Evolutionary conservation across 1,140 invertebrate genomes (phyloP).

Genomic region (Drosophila chauvacae): DNA sequence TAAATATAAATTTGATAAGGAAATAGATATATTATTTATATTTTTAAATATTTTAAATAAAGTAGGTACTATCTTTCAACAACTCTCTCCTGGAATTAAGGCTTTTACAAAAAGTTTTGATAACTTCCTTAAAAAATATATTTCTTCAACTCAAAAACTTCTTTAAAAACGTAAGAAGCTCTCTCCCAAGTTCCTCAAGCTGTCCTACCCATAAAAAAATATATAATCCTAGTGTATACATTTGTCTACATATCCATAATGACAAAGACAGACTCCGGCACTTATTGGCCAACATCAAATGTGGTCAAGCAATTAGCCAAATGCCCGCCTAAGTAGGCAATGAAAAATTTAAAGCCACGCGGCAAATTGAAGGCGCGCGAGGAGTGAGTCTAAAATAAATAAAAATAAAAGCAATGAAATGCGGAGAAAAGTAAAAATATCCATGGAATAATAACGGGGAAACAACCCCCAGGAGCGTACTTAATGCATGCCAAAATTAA

Average conservation of each 20-base stretch:
- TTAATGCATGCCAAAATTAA: constrained; percentile 83
- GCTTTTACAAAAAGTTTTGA: no score
- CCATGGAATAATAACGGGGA: constrained; percentile 53
- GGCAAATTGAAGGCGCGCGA: constrained; percentile 33
- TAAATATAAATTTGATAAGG: no score
- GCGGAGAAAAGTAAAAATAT: constrained; percentile 27
- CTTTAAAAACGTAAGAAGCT: no score
- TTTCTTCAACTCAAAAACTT: not conserved
- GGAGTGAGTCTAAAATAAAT: constrained; percentile 21
- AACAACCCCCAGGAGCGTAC: constrained; percentile 79
- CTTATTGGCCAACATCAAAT: constrained; percentile 40
- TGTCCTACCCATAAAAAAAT: not conserved
- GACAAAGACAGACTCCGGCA: not conserved
- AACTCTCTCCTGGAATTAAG: no score
- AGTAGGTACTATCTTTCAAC: not conserved
- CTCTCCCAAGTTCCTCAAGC: not conserved
- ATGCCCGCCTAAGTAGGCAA: constrained; percentile 69
- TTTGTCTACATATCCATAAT: not conserved
- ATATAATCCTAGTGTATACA: not conserved
- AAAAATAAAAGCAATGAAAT: constrained; percentile 2
- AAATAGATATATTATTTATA: not conserved
- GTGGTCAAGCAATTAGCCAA: constrained; percentile 27
- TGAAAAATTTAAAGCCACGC: constrained; percentile 41
- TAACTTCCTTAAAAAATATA: not conserved
- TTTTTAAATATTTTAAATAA: not conserved